These are phyloP conservation scores for Promerops cafer DNA, from an alignment of 2,113 vertebrate genomes.

Conservation along the genomic window DNA sequence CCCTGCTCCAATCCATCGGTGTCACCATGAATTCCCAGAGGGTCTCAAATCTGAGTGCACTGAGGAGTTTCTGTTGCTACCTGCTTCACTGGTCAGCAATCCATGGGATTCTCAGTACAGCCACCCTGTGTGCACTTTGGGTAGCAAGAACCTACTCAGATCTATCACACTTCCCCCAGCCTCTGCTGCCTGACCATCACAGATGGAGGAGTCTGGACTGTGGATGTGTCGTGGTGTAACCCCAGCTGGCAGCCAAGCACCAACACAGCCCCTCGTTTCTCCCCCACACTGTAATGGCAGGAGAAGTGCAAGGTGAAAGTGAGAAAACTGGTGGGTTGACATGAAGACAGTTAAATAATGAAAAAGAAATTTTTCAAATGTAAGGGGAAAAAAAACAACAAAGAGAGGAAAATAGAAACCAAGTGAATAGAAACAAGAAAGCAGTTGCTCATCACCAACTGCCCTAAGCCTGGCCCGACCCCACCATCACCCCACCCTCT, in stretches of 20 bases:
- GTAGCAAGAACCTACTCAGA: background rate
- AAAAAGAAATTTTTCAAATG: background rate
- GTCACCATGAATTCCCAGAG: background rate
- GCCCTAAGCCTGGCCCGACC: background rate
- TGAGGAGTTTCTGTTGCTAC: background rate
- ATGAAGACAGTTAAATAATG: background rate
- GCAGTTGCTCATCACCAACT: background rate
- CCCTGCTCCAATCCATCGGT: background rate
- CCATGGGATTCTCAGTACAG: background rate
- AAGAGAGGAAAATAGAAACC: background rate
- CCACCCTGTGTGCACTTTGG: background rate
- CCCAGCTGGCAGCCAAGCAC: background rate
- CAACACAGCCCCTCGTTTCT: background rate
- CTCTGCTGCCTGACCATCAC: background rate
- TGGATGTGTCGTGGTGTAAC: background rate
- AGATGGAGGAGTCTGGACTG: background rate
- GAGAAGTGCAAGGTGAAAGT: background rate
- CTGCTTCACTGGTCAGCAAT: background rate
- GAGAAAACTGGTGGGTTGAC: background rate
- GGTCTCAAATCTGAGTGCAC: background rate
- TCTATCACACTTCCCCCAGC: background rate
- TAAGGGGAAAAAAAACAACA: background rate
- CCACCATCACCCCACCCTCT: too few species aligned
- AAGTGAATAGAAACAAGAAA: background rate
- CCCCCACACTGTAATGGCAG: background rate